These are phyloP conservation scores for Numenius phaeopus DNA, from an alignment of 2,797 vertebrate genomes.

Conservation along the genomic window DNA sequence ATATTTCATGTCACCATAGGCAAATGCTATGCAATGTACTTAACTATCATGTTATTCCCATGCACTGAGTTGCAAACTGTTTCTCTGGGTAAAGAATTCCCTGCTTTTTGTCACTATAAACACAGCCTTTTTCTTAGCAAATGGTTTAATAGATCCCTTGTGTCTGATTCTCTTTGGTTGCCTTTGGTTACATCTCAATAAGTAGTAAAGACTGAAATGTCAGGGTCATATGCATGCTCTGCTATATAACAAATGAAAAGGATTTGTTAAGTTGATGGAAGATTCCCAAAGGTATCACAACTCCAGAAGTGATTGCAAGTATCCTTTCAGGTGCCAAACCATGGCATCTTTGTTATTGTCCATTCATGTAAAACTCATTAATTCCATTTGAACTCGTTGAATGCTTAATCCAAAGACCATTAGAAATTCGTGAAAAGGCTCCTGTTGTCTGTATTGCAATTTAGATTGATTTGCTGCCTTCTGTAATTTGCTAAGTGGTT, in stretches of 20 bases:
- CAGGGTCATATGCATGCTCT: neutral
- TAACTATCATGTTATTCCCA: neutral
- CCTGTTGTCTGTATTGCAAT: neutral
- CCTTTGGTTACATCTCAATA: conserved; percentile 16
- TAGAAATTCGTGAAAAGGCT: neutral
- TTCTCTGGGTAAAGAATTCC: conserved; percentile 15
- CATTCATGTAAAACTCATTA: neutral
- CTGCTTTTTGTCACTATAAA: neutral
- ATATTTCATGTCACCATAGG: neutral
- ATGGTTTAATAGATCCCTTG: conserved; percentile 12
- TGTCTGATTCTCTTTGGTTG: neutral
- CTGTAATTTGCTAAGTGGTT: neutral
- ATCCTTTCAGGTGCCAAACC: neutral
- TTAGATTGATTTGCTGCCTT: neutral
- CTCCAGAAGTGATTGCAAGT: neutral
- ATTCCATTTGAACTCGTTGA: conserved; percentile 4
- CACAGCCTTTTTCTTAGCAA: conserved; percentile 3
- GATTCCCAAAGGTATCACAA: neutral
- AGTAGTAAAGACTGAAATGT: conserved; percentile 33
- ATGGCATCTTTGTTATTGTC: neutral
- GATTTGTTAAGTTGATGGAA: neutral
- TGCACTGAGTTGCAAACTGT: neutral
- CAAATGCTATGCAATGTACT: neutral
- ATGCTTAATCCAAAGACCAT: neutral
- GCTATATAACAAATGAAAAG: neutral